These are phyloP conservation scores for Hyperoplus immaculatus DNA, from an alignment of 2,797 vertebrate species.

Conservation along the genomic window DNA sequence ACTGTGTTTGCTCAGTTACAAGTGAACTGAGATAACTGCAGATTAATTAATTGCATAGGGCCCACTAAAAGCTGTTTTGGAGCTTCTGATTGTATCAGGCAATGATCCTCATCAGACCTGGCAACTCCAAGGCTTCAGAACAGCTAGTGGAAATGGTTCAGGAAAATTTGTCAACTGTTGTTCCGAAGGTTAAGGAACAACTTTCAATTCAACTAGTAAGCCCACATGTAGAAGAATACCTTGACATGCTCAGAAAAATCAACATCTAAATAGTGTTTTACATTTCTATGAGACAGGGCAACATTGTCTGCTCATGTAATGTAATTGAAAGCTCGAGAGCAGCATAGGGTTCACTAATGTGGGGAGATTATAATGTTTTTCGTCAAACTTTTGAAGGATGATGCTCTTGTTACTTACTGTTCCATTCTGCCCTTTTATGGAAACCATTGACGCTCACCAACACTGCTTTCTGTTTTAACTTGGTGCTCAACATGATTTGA, in stretches of 20 bases:
- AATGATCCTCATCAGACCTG: background rate
- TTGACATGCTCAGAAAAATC: background rate
- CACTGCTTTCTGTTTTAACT: background rate
- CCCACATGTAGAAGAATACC: background rate
- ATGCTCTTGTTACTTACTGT: conserved; percentile 6
- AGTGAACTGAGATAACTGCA: background rate
- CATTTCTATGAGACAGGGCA: background rate
- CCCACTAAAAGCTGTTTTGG: background rate
- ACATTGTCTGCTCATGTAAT: background rate
- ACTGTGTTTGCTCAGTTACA: background rate
- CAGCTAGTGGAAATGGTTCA: background rate
- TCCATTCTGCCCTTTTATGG: background rate
- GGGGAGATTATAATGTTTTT: background rate
- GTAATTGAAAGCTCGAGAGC: background rate
- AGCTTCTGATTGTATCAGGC: background rate
- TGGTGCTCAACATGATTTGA: background rate
- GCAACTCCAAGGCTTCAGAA: background rate
- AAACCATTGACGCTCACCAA: background rate
- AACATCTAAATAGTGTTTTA: background rate
- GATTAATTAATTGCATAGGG: background rate
- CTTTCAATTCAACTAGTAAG: background rate
- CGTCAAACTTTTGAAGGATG: background rate
- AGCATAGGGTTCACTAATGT: background rate
- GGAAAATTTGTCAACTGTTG: background rate
- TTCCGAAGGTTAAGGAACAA: background rate